Percentiles rank a stretch among this genome's conserved stretches.
phyloP scores from a whole-genome alignment of 2,113 vertebrate genomes.

The Pycnonotus jocosus region DNA sequence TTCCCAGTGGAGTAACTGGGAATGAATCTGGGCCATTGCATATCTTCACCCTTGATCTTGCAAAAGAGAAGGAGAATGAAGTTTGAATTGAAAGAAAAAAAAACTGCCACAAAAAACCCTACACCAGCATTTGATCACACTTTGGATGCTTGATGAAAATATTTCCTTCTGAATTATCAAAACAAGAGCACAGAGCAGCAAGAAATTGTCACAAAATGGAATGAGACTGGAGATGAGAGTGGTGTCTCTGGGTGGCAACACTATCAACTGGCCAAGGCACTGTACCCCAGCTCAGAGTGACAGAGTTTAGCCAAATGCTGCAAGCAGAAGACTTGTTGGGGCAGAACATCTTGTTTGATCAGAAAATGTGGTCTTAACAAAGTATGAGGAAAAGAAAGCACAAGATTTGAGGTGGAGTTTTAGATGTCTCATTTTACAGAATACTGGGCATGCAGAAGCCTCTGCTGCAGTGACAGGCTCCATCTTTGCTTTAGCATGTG shows the following conservation, averaged over 20 bases:
- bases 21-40: background rate
- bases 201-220: background rate
- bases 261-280: background rate
- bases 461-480: background rate
- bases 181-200: background rate
- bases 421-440: background rate
- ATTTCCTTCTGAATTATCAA: background rate
- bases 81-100: background rate
- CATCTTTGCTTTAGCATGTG: background rate
- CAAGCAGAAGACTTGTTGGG: background rate
- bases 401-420: background rate
- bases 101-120: background rate
- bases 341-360: background rate
- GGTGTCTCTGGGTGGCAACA: background rate
- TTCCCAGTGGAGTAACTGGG: background rate
- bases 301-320: background rate
- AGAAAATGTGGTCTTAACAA: background rate
- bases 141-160: background rate
- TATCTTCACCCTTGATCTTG: background rate
- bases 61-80: background rate
- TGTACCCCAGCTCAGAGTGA: background rate
- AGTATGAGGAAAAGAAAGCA: background rate
- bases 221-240: background rate
- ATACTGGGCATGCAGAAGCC: background rate
- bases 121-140: background rate